Percentiles rank a stretch among this genome's conserved stretches.
Evolutionary conservation across 2,888 invertebrate genomes (phyloP).

Genomic region (Copidosoma aretas): DNA sequence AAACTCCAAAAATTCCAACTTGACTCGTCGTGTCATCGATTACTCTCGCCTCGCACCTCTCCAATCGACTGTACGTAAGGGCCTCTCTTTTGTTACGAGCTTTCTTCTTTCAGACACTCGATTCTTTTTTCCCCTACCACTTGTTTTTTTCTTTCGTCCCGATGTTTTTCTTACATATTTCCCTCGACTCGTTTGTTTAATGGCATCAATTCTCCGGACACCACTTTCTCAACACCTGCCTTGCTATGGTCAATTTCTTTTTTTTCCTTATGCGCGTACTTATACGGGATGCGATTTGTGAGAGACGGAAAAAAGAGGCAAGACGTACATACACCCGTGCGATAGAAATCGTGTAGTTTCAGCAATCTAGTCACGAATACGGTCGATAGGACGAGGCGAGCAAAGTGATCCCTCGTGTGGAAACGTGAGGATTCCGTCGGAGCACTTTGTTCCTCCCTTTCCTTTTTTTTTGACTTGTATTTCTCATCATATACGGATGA

Average conservation of each 20-base stretch:
- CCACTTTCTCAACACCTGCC: background rate
- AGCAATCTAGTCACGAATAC: conserved; percentile 31
- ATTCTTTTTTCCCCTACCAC: background rate
- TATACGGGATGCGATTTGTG: conserved; percentile 10
- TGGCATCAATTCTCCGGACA: background rate
- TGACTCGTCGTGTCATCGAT: conserved; percentile 1
- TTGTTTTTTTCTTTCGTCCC: background rate
- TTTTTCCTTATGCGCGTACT: background rate
- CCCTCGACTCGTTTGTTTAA: background rate
- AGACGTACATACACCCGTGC: conserved; percentile 10
- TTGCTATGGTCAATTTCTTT: background rate
- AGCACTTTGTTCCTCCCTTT: conserved; percentile 25
- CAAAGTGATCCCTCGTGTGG: conserved; percentile 1
- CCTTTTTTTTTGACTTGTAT: background rate
- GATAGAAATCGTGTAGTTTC: conserved; percentile 5
- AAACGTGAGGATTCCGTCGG: conserved; percentile 17
- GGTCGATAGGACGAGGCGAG: background rate
- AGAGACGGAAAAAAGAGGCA: background rate
- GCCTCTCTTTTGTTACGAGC: background rate
- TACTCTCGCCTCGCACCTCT: conserved; percentile 50
- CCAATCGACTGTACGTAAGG: conserved; percentile 48
- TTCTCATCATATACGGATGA: conserved; percentile 15
- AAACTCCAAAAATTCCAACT: conserved; percentile 5
- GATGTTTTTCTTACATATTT: background rate
- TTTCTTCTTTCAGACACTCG: conserved; percentile 5